Evolutionary conservation across 2,888 invertebrate species (phyloP), one percentile per base, ranked within the genome.

Genomic region (Gnatocerus cornutus): DNA sequence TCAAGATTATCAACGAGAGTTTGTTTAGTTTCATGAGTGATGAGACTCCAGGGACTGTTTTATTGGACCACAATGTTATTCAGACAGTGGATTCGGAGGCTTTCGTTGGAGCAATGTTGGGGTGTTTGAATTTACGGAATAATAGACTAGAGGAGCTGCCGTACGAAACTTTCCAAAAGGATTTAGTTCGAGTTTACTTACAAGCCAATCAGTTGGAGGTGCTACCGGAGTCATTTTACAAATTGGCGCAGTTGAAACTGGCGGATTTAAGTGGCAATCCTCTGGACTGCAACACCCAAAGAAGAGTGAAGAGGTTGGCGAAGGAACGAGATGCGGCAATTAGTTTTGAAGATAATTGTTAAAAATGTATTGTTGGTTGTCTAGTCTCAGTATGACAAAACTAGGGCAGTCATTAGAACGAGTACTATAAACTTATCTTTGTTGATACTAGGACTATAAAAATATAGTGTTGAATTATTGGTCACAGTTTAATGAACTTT

Each of bases 71-170:
- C 6, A 63, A 63, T 21, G 41, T 14, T 43, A 53, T 63, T 10
- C 43, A 30, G 3, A 27, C 0, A 13, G 14, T 63, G 29, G 21
- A 63, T n/a, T 3, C 5, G 6, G 7, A 10, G 6, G 52, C 30
- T 27, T 53, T 63, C 8, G 14, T 29, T 3, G 29, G 13, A 0
- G 16, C 21, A 8, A 12, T 9, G 3, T 13, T 63, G 13, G 13
- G 16, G n/a, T 41, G 8, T 4, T 8, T 63, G 4, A 29, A 41
- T 43, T 41, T 63, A n/a, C 3, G 30, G 2, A 9, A 30, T 8
- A 63, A 63, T 13, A 63, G 41, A 29, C 13, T 63, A 0, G 39
- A 52, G n/a, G 27, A 63, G 1, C 9, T 63, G 7, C 45, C 63
- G n/a, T 13, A 14, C 1, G 30, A 39, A 29, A 9, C 52, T 27